Percentiles rank a stretch among this genome's conserved stretches.
These are phyloP conservation scores for Archocentrus centrarchus DNA, from an alignment of 2,113 vertebrate species.

Conservation along the genomic window DNA sequence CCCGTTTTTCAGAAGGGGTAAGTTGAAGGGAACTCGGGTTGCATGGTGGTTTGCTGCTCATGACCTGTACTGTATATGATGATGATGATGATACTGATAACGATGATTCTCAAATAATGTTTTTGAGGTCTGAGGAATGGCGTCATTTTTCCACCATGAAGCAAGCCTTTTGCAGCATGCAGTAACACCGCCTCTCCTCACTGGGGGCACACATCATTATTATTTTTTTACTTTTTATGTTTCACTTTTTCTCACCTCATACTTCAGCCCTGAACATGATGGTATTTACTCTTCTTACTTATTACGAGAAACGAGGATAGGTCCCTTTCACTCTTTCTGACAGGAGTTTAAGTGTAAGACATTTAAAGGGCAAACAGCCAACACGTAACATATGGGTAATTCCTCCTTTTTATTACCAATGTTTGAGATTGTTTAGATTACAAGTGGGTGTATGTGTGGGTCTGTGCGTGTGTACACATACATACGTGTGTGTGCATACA, in stretches of 20 bases:
- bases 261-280: constrained; percentile 62
- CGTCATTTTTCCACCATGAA: constrained; percentile 63
- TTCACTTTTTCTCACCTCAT: constrained; percentile 57
- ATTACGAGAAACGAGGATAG: constrained; percentile 52
- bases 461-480: constrained; percentile 7
- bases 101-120: constrained; percentile 50
- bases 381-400: neutral
- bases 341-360: neutral
- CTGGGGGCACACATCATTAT: constrained; percentile 52
- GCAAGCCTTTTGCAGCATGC: constrained; percentile 62
- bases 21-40: constrained; percentile 70
- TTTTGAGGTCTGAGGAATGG: constrained; percentile 66
- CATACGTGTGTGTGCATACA: constrained; percentile 13
- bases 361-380: neutral
- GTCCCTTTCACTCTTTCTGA: neutral
- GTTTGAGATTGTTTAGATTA: constrained; percentile 27
- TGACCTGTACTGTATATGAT: constrained; percentile 53
- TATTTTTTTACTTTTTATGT: constrained; percentile 16
- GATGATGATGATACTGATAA: constrained; percentile 52
- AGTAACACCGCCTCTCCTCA: constrained; percentile 52
- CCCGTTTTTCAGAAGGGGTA: constrained; percentile 80
- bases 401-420: neutral
- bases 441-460: constrained; percentile 3
- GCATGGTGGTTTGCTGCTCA: constrained; percentile 78
- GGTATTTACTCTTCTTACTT: constrained; percentile 14